Conservation (phyloP, 2,888 invertebrate species). For the Netelia fuscicornis region DNA sequence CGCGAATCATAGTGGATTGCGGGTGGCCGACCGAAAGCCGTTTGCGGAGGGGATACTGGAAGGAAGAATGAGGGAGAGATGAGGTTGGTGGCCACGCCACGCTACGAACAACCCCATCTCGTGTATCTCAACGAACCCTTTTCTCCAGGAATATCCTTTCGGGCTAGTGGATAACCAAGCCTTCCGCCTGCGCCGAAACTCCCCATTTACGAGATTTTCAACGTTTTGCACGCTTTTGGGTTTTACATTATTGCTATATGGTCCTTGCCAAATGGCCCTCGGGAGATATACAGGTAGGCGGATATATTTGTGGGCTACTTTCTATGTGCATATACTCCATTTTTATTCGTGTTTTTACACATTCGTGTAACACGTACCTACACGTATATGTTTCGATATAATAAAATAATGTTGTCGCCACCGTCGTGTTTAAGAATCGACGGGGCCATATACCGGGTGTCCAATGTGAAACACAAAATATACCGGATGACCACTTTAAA, state of each 20-base stretch:
- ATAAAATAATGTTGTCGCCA: too few species aligned
- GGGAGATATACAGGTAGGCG: constrained; percentile 43
- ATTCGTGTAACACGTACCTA: too few species aligned
- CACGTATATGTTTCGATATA: too few species aligned
- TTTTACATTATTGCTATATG: constrained; percentile 68
- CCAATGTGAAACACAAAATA: too few species aligned
- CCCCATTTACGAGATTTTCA: constrained; percentile 43
- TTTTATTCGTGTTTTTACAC: too few species aligned
- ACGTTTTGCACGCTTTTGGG: constrained; percentile 62
- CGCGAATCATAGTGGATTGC: constrained; percentile 55
- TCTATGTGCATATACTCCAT: too few species aligned
- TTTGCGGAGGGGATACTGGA: constrained; percentile 13
- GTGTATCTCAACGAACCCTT: constrained; percentile 23
- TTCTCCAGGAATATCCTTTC: constrained; percentile 36
- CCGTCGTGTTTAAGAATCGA: too few species aligned
- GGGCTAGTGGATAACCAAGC: constrained; percentile 35
- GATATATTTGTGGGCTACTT: neutral
- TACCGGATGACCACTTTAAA: too few species aligned
- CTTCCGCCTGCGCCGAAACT: neutral
- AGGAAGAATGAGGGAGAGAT: constrained; percentile 2
- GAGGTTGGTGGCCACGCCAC: constrained; percentile 44
- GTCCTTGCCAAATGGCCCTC: constrained; percentile 62
- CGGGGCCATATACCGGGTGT: too few species aligned
- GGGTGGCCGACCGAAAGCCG: constrained; percentile 24
- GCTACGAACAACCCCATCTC: constrained; percentile 9